These are phyloP conservation scores for Phymanthus crucifer DNA, from an alignment of 92 coral and sea anemone species.

Conservation along the genomic window DNA sequence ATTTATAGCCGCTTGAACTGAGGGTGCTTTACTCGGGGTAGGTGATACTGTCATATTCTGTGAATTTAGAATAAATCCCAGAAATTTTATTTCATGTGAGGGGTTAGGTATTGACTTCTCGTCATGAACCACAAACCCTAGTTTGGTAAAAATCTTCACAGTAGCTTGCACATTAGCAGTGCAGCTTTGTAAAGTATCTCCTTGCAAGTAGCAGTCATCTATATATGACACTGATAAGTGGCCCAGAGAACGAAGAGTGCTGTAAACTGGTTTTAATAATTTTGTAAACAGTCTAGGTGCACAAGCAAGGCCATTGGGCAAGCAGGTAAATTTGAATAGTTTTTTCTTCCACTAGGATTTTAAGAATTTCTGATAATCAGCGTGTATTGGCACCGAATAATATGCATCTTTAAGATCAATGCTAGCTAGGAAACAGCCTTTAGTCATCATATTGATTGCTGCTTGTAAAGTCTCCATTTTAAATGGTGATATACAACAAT, in stretches of 20 bases:
- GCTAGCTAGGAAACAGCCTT: slow-evolving; percentile 11
- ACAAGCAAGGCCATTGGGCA: slow-evolving; percentile 3
- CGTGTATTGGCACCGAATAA: neutral
- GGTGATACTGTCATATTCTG: slow-evolving; percentile 30
- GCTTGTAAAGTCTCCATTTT: slow-evolving; percentile 25
- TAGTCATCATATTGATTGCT: slow-evolving; percentile 2
- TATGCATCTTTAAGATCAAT: slow-evolving; percentile 13
- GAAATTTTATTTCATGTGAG: slow-evolving; percentile 27
- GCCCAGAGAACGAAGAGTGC: neutral
- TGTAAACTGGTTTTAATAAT: neutral
- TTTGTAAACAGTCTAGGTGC: neutral
- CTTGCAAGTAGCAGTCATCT: slow-evolving; percentile 35
- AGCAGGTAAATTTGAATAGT: neutral
- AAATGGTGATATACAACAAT: neutral
- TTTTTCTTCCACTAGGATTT: neutral
- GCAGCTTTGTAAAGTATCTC: slow-evolving; percentile 22
- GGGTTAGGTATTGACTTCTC: slow-evolving; percentile 23
- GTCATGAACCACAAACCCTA: slow-evolving; percentile 27
- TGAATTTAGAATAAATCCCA: slow-evolving; percentile 34
- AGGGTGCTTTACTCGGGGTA: neutral
- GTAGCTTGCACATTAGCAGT: neutral
- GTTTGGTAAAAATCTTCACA: slow-evolving; percentile 10
- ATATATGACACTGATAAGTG: slow-evolving; percentile 17
- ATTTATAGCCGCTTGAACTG: neutral
- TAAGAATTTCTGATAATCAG: neutral